Evolutionary conservation across 2,888 invertebrate genomes (phyloP).

Genomic region (Biston stratarius): DNA sequence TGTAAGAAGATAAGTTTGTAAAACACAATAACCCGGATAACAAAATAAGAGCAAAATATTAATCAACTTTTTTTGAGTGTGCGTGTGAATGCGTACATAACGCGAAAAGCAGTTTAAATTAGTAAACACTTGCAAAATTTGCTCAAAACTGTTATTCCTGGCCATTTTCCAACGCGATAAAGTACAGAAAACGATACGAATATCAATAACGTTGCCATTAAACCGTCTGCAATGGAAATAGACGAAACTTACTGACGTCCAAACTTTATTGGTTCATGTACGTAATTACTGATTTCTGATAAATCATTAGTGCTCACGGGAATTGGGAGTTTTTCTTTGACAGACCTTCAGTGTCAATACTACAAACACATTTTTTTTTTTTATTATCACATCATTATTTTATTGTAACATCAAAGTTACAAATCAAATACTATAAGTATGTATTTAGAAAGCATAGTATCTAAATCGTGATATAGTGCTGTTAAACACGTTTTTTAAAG

Average conservation of each 20-base stretch:
- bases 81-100: not conserved
- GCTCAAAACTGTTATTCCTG: constrained; percentile 24
- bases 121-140: constrained; percentile 46
- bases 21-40: too few relatives aligned
- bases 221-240: constrained; percentile 11
- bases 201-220: constrained; percentile 22
- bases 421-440: too few relatives aligned
- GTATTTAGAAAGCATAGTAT: too few relatives aligned
- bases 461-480: too few relatives aligned
- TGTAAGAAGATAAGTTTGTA: too few relatives aligned
- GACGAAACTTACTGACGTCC: constrained; percentile 9
- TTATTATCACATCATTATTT: too few relatives aligned
- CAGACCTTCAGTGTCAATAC: not conserved
- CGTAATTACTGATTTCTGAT: constrained; percentile 15
- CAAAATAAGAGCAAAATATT: too few relatives aligned
- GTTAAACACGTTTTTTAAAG: too few relatives aligned
- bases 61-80: too few relatives aligned
- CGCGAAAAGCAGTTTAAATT: constrained; percentile 11
- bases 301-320: constrained; percentile 6
- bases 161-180: constrained; percentile 23
- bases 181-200: constrained; percentile 21
- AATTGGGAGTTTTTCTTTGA: not conserved
- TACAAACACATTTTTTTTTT: too few relatives aligned
- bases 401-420: too few relatives aligned
- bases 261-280: constrained; percentile 6